Conservation (phyloP, 2,888 invertebrate genomes). For the Cordilura impudica region DNA sequence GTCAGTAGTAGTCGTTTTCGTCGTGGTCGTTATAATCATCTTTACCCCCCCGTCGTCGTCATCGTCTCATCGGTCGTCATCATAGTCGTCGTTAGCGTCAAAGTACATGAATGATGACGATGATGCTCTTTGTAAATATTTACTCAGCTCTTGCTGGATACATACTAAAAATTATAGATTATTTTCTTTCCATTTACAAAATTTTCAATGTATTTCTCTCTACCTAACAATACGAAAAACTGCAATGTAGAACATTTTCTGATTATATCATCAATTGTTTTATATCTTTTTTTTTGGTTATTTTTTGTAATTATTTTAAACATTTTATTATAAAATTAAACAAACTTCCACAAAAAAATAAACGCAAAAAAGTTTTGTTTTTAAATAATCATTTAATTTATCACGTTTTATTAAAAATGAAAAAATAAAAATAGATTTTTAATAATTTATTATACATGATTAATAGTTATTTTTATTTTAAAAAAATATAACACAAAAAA, state of each 20-base stretch:
- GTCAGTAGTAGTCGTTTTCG: conserved; percentile 33
- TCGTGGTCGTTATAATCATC: conserved; percentile 28
- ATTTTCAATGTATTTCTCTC: conserved; percentile 60
- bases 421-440: too few relatives aligned
- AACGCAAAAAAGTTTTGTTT: background rate
- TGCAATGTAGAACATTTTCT: conserved; percentile 59
- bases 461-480: too few relatives aligned
- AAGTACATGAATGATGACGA: conserved; percentile 27
- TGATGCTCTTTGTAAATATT: conserved; percentile 63
- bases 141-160: conserved; percentile 63
- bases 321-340: conserved; percentile 22
- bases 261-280: conserved; percentile 61
- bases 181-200: conserved; percentile 63
- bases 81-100: conserved; percentile 23
- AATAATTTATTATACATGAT: too few relatives aligned
- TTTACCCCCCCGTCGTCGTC: conserved; percentile 23
- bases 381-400: background rate
- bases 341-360: too few relatives aligned
- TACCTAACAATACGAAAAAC: conserved; percentile 48
- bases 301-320: conserved; percentile 32
- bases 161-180: conserved; percentile 63
- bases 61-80: conserved; percentile 23
- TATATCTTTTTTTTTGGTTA: conserved; percentile 20
- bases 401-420: too few relatives aligned
- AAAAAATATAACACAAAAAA: too few relatives aligned